Conservation (phyloP, 2,113 vertebrate species). For the Microtus oregoni region DNA sequence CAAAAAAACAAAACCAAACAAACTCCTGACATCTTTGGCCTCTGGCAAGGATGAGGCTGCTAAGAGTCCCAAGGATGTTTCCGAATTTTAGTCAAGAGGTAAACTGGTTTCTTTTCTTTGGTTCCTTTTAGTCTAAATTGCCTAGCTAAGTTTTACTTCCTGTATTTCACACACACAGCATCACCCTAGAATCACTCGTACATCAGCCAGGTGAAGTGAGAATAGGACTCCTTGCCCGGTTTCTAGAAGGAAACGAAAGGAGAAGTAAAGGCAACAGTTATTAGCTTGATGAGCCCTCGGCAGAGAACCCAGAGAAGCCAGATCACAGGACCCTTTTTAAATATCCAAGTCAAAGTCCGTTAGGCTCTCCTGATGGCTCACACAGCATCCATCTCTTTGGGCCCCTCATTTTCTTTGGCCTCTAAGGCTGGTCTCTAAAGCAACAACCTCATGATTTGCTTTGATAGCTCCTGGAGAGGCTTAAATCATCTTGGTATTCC, state of each 20-base stretch:
- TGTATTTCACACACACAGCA: not conserved
- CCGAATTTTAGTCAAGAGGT: not conserved
- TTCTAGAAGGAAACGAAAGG: not conserved
- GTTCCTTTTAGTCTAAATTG: not conserved
- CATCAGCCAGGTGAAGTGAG: not conserved
- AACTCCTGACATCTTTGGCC: not conserved
- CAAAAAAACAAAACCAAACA: too few species aligned
- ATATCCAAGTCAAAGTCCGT: not conserved
- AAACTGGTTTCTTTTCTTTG: not conserved
- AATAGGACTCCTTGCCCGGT: not conserved
- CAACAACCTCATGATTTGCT: not conserved
- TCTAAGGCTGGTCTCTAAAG: not conserved
- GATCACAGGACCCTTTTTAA: not conserved
- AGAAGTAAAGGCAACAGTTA: not conserved
- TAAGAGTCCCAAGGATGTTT: not conserved
- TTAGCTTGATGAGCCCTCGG: not conserved
- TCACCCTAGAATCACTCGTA: not conserved
- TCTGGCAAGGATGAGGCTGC: not conserved
- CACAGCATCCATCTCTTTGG: not conserved
- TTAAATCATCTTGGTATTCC: not conserved
- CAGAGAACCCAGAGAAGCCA: not conserved
- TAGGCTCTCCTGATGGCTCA: not conserved
- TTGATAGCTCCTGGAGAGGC: not conserved
- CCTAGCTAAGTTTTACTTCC: not conserved
- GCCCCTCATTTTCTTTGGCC: too few species aligned